Evolutionary conservation across 2,797 vertebrate species (phyloP).

Genomic region (Champsocephalus gunnari): DNA sequence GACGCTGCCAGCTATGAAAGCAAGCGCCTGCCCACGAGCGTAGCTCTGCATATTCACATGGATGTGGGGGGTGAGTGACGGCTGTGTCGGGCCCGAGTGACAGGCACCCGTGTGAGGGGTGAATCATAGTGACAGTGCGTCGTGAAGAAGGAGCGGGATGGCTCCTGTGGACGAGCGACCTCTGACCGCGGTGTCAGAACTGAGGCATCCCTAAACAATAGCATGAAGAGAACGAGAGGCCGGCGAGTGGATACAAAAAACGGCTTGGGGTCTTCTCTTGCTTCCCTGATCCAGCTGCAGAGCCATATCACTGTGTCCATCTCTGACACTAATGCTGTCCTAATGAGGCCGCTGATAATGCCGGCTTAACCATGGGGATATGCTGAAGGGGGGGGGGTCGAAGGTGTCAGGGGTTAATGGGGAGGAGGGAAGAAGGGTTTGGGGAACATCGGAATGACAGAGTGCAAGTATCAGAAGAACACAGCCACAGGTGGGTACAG

Average conservation of each 20-base stretch:
- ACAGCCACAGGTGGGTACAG: slow-evolving; percentile 48
- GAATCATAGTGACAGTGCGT: slow-evolving; percentile 78
- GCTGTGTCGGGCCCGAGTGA: slow-evolving; percentile 73
- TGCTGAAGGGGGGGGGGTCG: slow-evolving; percentile 41
- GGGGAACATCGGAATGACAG: slow-evolving; percentile 57
- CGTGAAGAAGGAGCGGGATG: slow-evolving; percentile 54
- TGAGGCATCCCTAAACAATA: slow-evolving; percentile 76
- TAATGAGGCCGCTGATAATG: slow-evolving; percentile 79
- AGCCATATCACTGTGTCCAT: slow-evolving; percentile 76
- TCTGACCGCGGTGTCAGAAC: slow-evolving; percentile 76
- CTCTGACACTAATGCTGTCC: slow-evolving; percentile 82
- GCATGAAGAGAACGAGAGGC: slow-evolving; percentile 57
- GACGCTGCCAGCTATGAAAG: slow-evolving; percentile 40
- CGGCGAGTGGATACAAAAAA: slow-evolving; percentile 41
- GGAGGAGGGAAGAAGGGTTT: slow-evolving; percentile 51
- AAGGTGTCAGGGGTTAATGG: slow-evolving; percentile 74
- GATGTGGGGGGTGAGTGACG: slow-evolving; percentile 68
- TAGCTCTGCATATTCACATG: slow-evolving; percentile 49
- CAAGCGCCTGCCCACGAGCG: slow-evolving; percentile 42
- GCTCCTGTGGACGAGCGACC: slow-evolving; percentile 75
- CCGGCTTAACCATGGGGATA: slow-evolving; percentile 70
- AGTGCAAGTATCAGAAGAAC: slow-evolving; percentile 31
- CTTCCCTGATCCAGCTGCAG: slow-evolving; percentile 71
- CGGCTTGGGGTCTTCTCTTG: slow-evolving; percentile 66
- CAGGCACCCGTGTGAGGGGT: slow-evolving; percentile 70